Evolutionary conservation across 92 coral and sea anemone genomes (phyloP), one percentile per base, ranked within the genome.

Genomic region (Anthopleura xanthogrammica): DNA sequence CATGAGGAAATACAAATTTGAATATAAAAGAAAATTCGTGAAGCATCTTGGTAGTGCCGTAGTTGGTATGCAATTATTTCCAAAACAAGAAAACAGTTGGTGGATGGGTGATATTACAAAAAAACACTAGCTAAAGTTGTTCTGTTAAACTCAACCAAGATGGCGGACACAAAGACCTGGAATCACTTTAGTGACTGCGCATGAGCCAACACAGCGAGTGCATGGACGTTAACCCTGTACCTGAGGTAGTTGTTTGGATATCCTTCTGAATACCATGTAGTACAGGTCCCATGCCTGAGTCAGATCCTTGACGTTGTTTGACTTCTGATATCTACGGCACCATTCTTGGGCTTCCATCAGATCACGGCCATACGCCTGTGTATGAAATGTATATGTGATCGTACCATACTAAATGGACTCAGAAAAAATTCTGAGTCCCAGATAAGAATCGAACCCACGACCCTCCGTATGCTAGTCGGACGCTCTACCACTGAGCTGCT

Each of bases 301-400:
- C 52, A 96, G 89, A 84, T 96, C 99, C 62, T 96, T 96, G 8
- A 94, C 99, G 79, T 92, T 96, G 56, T 90, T 88, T 3, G 99
- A 96, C 79, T 95, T 90, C 87, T 96, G 99, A 85, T 94, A 94
- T 76, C 95, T 91, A 76, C 92, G 92, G 79, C 99, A 96, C 99
- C 99, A 96, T 48, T 96, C 99, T 79, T 94, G 99, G 12, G 99
- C 99, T 64, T 96, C 99, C 98, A 96, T 94, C 54, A 96, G 89
- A 55, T 96, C 99, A 29, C 99, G 98, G 9, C 98, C 99, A 83
- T 96, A 94, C 4, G 99, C 99, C 93, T 93, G 80, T 0, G 17
- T 23, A 60, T 57, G 2, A 54, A 2, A 54, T 2, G 6, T 3
- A 54, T 54, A 54, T 8, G 16, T 54, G 57, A 54, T n/a, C n/a